Percentiles rank a stretch among this genome's conserved stretches.
phyloP scores from a whole-genome alignment of 2,797 vertebrate species.

The Ctenopoma kingsleyae region DNA sequence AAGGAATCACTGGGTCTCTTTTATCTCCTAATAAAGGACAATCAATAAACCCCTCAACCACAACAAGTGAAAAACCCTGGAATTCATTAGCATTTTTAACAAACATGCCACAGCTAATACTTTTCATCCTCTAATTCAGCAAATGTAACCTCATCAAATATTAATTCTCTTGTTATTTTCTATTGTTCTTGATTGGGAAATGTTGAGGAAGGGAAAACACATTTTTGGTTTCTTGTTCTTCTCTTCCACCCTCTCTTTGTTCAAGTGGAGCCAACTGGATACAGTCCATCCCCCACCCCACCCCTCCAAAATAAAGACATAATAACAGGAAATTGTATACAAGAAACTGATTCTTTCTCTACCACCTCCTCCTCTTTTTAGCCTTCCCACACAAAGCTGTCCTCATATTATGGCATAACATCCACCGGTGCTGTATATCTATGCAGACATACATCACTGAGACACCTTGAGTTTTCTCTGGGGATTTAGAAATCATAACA shows the following conservation, averaged over 20 bases:
- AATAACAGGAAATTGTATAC: conserved; percentile 51
- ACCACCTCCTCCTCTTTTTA: background rate
- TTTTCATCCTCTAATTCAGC: conserved; percentile 72
- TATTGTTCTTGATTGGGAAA: conserved; percentile 58
- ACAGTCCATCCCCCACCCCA: conserved; percentile 41
- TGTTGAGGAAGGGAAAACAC: conserved; percentile 44
- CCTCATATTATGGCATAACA: conserved; percentile 11
- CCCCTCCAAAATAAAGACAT: conserved; percentile 33
- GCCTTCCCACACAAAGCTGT: conserved; percentile 30
- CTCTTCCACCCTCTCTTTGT: conserved; percentile 16
- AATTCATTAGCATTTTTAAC: conserved; percentile 77
- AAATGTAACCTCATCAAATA: conserved; percentile 79
- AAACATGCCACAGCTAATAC: conserved; percentile 67
- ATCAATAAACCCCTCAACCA: conserved; percentile 31
- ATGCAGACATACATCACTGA: conserved; percentile 47
- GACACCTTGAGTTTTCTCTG: conserved; percentile 43
- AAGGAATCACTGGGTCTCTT: conserved; percentile 46
- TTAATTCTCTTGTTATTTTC: conserved; percentile 69
- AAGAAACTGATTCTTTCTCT: conserved; percentile 21
- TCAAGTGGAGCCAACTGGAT: conserved; percentile 61
- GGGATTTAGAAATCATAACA: conserved; percentile 49
- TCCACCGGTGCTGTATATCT: conserved; percentile 33
- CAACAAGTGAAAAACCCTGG: conserved; percentile 39
- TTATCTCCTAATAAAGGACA: conserved; percentile 63
- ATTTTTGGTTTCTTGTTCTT: conserved; percentile 29